Evolutionary conservation across 37 sponge, comb jelly and placozoan species (phyloP).

Genomic region (Diacarnus erythraeanus): DNA sequence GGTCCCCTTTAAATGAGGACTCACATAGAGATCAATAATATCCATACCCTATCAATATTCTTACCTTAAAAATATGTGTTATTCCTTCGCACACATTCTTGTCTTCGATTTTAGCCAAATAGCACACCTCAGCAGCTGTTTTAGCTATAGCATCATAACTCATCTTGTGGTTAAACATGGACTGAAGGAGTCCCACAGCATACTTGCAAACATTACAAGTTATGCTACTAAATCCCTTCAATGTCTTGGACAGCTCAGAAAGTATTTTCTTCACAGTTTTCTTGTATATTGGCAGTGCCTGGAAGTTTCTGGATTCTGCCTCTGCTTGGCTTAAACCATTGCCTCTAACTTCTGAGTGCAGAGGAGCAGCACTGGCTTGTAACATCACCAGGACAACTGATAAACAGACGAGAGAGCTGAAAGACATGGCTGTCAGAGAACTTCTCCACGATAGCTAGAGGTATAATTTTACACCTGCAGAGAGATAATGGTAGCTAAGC

Average conservation of each 20-base stretch:
- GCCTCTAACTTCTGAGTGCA: no score
- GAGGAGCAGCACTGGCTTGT: no score
- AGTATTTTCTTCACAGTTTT: not conserved
- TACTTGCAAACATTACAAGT: constrained; percentile 64
- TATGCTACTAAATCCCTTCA: not conserved
- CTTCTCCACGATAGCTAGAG: no score
- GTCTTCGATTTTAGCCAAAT: constrained; percentile 58
- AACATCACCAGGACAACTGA: no score
- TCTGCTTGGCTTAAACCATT: no score
- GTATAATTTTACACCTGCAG: no score
- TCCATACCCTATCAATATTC: not conserved
- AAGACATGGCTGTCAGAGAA: no score
- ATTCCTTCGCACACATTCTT: constrained; percentile 60
- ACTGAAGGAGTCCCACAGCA: constrained; percentile 27
- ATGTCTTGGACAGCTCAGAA: not conserved
- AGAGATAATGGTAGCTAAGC: no score
- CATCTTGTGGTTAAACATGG: constrained; percentile 18
- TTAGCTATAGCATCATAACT: constrained; percentile 67
- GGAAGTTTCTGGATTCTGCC: not conserved
- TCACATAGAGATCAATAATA: no score
- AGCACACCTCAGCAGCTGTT: constrained; percentile 41
- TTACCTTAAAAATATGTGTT: constrained; percentile 63
- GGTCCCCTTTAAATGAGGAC: no score
- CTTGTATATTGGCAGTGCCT: not conserved
- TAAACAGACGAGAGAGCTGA: no score